A percentile compares a stretch with the other conserved stretches of the same genome.
Evolutionary conservation across 2,113 vertebrate species (phyloP).

Genomic region (Campylomormyrus numenius): DNA sequence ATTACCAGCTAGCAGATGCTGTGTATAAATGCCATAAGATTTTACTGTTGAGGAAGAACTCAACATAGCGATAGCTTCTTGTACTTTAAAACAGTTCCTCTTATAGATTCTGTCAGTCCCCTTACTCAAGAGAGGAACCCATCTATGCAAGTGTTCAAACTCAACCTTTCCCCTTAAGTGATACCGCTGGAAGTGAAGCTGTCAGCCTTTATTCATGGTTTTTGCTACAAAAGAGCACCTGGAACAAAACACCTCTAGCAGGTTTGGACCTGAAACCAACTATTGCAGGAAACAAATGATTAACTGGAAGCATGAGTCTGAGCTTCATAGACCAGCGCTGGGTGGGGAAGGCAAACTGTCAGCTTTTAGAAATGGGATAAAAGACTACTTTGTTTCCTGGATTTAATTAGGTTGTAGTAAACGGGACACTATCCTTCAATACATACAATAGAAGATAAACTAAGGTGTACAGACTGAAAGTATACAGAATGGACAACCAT

Average conservation of each 20-base stretch:
- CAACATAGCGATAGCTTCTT: neutral
- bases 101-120: neutral
- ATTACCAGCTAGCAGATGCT: neutral
- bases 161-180: neutral
- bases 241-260: neutral
- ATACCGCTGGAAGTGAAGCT: neutral
- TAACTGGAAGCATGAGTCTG: neutral
- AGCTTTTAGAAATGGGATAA: neutral
- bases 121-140: neutral
- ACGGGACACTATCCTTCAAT: neutral
- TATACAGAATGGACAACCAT: neutral
- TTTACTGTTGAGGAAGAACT: neutral
- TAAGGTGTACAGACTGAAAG: neutral
- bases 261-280: slow-evolving; percentile 3
- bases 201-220: neutral
- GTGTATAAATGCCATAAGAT: neutral
- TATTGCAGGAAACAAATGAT: neutral
- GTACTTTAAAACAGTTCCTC: neutral
- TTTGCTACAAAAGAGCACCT: neutral
- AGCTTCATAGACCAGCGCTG: neutral
- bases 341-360: neutral
- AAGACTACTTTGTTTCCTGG: neutral
- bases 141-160: neutral
- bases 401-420: neutral
- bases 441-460: neutral